Percentiles rank a stretch among this genome's conserved stretches.
phyloP scores from a whole-genome alignment of 2,888 invertebrate genomes.

The Melipona beecheii region DNA sequence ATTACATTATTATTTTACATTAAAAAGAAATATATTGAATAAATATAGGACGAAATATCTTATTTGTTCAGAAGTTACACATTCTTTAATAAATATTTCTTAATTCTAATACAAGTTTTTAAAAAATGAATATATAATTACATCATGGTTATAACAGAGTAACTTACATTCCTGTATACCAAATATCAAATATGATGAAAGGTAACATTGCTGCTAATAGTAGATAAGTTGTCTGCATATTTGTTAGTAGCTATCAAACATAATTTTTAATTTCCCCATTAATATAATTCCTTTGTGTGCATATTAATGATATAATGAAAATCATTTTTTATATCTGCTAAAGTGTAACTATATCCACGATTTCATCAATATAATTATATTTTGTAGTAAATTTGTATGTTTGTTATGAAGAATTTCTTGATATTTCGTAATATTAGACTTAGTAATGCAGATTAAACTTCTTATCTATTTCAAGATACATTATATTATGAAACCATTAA shows the following conservation, averaged over 20 bases:
- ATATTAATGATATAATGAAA: constrained; percentile 12
- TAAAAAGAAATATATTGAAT: not conserved
- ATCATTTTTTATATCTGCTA: constrained; percentile 8
- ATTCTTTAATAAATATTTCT: constrained; percentile 25
- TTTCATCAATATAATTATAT: not conserved
- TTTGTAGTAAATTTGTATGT: not conserved
- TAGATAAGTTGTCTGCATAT: constrained; percentile 77
- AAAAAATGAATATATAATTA: constrained; percentile 28
- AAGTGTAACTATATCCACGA: constrained; percentile 35
- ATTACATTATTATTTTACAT: not conserved
- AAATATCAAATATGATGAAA: constrained; percentile 80
- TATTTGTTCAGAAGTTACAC: not conserved
- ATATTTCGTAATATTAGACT: not conserved
- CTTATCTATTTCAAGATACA: not conserved
- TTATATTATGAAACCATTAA: constrained; percentile 12
- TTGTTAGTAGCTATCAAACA: constrained; percentile 73
- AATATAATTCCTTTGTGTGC: constrained; percentile 23
- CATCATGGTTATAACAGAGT: constrained; percentile 40
- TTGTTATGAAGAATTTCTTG: not conserved
- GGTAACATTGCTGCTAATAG: constrained; percentile 79
- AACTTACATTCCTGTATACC: constrained; percentile 82
- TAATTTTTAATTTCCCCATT: constrained; percentile 44
- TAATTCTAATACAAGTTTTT: constrained; percentile 15
- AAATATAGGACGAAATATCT: not conserved
- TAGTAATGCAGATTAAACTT: not conserved